A percentile compares a stretch with the other conserved stretches of the same genome.
These are phyloP conservation scores for Caenorhabditis wallacei DNA, from an alignment of 2,888 invertebrate species.

Conservation along the genomic window DNA sequence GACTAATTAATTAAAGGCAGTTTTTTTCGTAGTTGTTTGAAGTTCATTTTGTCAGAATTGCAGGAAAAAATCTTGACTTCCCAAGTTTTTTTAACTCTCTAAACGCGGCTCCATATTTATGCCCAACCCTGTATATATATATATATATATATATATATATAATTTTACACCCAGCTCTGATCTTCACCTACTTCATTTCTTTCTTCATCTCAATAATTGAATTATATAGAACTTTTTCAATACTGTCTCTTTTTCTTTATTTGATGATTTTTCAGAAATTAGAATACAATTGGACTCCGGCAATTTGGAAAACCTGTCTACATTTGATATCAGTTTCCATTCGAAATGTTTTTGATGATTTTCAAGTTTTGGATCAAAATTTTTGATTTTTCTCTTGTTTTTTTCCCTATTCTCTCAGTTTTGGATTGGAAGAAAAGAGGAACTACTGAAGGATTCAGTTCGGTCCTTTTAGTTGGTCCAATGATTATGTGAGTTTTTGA, in stretches of 20 bases:
- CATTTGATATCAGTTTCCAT: not conserved
- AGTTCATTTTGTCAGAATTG: too few species aligned
- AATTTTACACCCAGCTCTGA: too few species aligned
- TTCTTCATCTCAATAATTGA: too few species aligned
- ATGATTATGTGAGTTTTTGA: slow-evolving; percentile 77
- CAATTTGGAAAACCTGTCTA: not conserved
- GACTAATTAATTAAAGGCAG: too few species aligned
- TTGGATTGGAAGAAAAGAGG: slow-evolving; percentile 79
- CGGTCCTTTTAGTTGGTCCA: slow-evolving; percentile 80
- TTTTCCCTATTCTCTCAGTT: slow-evolving; percentile 78
- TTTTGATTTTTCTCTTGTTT: slow-evolving; percentile 81
- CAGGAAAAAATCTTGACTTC: too few species aligned
- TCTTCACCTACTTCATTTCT: too few species aligned
- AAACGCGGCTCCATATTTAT: too few species aligned
- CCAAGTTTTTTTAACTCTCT: too few species aligned
- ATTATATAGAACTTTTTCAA: too few species aligned
- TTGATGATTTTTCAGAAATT: not conserved
- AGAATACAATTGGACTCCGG: slow-evolving; percentile 15
- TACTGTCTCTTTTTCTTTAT: not conserved
- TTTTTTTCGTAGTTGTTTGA: too few species aligned
- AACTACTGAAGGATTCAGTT: slow-evolving; percentile 82
- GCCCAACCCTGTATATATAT: too few species aligned
- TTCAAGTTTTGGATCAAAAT: slow-evolving; percentile 79
- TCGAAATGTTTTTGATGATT: slow-evolving; percentile 60
- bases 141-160: too few species aligned